Evolutionary conservation across 2,113 vertebrate genomes (phyloP).

Genomic region (Lamprologus speciosus): DNA sequence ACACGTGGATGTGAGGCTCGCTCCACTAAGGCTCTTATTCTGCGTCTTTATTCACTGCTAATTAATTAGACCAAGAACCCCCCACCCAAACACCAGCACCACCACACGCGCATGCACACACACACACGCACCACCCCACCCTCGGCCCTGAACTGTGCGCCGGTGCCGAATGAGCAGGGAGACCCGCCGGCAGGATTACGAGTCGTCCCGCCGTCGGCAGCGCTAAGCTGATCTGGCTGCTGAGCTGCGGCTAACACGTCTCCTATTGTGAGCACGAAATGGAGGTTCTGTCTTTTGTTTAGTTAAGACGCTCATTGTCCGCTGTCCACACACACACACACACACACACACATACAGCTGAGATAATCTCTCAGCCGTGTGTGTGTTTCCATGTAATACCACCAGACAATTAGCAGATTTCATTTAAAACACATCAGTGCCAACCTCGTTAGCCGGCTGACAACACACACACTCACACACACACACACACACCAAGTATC

Average conservation of each 20-base stretch:
- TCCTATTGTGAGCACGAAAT: conserved; percentile 13
- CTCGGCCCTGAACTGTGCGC: neutral
- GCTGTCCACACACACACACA: neutral
- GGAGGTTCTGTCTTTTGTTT: conserved; percentile 23
- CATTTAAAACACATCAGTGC: neutral
- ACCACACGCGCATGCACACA: neutral
- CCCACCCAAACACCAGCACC: neutral
- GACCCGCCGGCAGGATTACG: conserved; percentile 45
- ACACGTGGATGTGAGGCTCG: neutral
- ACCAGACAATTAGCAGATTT: conserved; percentile 39
- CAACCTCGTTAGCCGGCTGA: neutral
- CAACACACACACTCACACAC: neutral
- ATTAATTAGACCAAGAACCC: conserved; percentile 56
- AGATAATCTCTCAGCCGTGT: conserved; percentile 34
- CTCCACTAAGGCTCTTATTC: conserved; percentile 48
- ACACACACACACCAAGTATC: neutral
- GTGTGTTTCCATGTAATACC: neutral
- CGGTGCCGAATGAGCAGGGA: neutral
- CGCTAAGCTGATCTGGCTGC: conserved; percentile 28
- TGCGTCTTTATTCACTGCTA: conserved; percentile 56
- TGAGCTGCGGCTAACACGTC: neutral
- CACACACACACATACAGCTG: neutral
- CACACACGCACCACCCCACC: neutral
- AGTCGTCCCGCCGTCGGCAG: conserved; percentile 2
- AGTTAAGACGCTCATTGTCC: conserved; percentile 37